A percentile compares a stretch with the other conserved stretches of the same genome.
phyloP scores from a whole-genome alignment of 2,797 vertebrate species.

The Phalloptychus januarius region DNA sequence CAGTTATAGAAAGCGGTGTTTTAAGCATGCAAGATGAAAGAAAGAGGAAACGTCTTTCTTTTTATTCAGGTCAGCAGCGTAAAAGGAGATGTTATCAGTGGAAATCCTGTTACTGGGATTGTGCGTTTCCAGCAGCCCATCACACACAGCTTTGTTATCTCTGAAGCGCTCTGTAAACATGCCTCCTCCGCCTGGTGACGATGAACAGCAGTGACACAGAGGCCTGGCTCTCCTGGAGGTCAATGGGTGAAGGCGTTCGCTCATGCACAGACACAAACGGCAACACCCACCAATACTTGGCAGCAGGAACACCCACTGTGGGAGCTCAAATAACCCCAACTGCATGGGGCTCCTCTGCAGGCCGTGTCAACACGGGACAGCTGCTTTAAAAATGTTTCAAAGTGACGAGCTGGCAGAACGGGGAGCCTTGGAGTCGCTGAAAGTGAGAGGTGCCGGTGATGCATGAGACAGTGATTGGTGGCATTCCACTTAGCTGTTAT shows the following conservation, averaged over 20 bases:
- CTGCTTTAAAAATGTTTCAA: slow-evolving; percentile 44
- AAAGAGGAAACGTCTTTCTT: background rate
- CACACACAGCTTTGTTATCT: slow-evolving; percentile 36
- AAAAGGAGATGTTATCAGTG: slow-evolving; percentile 28
- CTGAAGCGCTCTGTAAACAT: slow-evolving; percentile 22
- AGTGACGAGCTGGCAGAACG: slow-evolving; percentile 40
- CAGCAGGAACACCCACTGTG: slow-evolving; percentile 39
- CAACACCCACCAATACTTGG: slow-evolving; percentile 43
- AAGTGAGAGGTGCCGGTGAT: slow-evolving; percentile 14
- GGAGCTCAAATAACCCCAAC: slow-evolving; percentile 48
- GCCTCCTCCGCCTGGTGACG: slow-evolving; percentile 21
- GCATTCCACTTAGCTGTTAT: slow-evolving; percentile 27
- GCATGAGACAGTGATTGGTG: slow-evolving; percentile 38
- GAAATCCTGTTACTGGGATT: background rate
- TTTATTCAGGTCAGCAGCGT: background rate
- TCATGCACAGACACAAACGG: slow-evolving; percentile 30
- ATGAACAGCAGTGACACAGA: slow-evolving; percentile 28
- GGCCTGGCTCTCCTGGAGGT: slow-evolving; percentile 28
- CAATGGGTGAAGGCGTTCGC: slow-evolving; percentile 17
- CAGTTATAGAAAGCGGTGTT: background rate
- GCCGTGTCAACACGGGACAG: slow-evolving; percentile 47
- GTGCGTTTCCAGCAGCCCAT: slow-evolving; percentile 28
- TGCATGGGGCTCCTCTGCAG: slow-evolving; percentile 44
- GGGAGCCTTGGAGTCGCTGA: slow-evolving; percentile 17
- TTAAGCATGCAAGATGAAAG: background rate